These are phyloP conservation scores for Myiotriccus ornatus DNA, from an alignment of 2,797 vertebrate species.

Conservation along the genomic window DNA sequence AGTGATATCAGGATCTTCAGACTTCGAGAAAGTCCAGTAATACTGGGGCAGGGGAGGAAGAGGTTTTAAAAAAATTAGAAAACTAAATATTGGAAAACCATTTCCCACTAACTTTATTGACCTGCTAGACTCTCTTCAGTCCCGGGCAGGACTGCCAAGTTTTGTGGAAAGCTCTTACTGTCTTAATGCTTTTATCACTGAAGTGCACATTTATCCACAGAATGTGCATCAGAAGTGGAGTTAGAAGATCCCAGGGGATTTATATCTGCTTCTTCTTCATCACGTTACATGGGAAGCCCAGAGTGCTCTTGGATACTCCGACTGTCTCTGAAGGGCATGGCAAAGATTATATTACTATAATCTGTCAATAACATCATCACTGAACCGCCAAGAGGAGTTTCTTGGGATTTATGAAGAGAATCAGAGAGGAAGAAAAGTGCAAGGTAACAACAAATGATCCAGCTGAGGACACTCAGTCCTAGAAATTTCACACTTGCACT, in stretches of 20 bases:
- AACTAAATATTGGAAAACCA: not conserved
- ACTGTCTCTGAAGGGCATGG: not conserved
- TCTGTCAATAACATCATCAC: not conserved
- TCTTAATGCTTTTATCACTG: conserved; percentile 19
- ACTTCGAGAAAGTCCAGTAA: not conserved
- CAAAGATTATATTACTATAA: not conserved
- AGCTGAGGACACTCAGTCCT: not conserved
- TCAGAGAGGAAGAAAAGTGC: not conserved
- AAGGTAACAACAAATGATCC: not conserved
- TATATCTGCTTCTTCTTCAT: not conserved
- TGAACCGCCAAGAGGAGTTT: not conserved
- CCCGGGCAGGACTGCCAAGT: not conserved
- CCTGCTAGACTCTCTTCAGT: not conserved
- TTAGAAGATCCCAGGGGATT: not conserved
- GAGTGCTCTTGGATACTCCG: not conserved
- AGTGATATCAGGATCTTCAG: not conserved
- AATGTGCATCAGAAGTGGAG: not conserved
- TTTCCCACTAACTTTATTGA: not conserved
- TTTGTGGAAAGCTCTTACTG: not conserved
- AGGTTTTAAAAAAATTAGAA: not conserved
- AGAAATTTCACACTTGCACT: not conserved
- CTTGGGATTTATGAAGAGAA: conserved; percentile 18
- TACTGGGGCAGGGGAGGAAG: not conserved
- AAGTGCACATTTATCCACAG: not conserved
- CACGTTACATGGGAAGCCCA: not conserved